Conservation (phyloP, 2,888 invertebrate genomes). For the Lycia hirtaria region DNA sequence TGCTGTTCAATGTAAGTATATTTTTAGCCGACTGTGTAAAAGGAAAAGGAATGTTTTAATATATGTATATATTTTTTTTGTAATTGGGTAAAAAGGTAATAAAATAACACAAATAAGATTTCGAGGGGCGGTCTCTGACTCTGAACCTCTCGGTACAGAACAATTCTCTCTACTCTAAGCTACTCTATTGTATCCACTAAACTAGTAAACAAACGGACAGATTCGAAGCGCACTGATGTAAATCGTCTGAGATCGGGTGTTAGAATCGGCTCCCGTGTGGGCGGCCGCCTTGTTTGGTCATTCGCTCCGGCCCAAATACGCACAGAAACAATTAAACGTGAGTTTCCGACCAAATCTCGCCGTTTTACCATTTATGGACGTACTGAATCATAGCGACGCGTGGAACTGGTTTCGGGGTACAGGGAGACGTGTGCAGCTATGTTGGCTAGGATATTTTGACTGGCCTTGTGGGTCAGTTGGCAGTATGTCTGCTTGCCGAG, state of each 20-base stretch:
- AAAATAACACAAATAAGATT: too few species aligned
- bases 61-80: too few species aligned
- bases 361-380: conserved; percentile 50
- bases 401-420: conserved; percentile 29
- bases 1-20: too few species aligned
- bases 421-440: neutral
- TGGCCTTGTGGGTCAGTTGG: too few species aligned
- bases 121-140: too few species aligned
- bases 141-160: too few species aligned
- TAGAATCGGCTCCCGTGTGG: conserved; percentile 51
- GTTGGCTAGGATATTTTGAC: conserved; percentile 1
- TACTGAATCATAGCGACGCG: conserved; percentile 15
- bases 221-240: conserved; percentile 34
- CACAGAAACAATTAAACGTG: conserved; percentile 55
- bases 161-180: too few species aligned
- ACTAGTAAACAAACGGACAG: conserved; percentile 37
- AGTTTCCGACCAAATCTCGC: conserved; percentile 62
- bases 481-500: too few species aligned
- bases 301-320: conserved; percentile 53
- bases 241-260: conserved; percentile 47
- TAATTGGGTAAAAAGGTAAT: too few species aligned
- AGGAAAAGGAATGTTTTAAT: too few species aligned
- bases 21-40: too few species aligned
- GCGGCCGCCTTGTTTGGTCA: conserved; percentile 51
- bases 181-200: too few species aligned